Conservation (phyloP, 2,113 vertebrate species). For the Synchiropus splendidus region DNA sequence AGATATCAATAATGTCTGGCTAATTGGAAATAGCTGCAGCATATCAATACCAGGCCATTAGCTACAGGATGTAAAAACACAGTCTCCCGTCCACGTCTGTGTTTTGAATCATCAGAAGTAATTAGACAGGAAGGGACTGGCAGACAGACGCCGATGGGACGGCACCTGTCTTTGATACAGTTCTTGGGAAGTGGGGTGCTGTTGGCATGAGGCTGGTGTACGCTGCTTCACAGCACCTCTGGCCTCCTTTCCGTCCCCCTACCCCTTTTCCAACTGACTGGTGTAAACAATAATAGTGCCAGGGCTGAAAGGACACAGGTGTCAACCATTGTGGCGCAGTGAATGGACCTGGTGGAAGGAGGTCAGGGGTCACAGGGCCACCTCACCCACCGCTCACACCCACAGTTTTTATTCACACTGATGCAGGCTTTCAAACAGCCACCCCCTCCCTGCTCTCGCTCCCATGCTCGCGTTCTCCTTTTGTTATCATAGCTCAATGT, state of each 20-base stretch:
- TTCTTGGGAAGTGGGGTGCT: conserved; percentile 12
- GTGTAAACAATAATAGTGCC: conserved; percentile 70
- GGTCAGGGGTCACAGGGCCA: conserved; percentile 52
- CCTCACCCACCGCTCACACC: conserved; percentile 51
- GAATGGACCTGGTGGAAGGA: conserved; percentile 53
- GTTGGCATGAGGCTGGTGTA: conserved; percentile 34
- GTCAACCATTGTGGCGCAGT: conserved; percentile 65
- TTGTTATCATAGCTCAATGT: conserved; percentile 56
- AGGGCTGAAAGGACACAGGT: conserved; percentile 71
- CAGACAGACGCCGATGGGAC: too few species aligned
- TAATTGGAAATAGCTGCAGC: too few species aligned
- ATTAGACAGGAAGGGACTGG: conserved; percentile 32
- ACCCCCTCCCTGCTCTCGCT: background rate
- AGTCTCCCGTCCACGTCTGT: too few species aligned
- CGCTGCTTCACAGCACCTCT: conserved; percentile 57
- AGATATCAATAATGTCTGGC: too few species aligned
- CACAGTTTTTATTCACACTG: conserved; percentile 52
- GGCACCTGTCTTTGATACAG: too few species aligned
- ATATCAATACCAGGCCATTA: too few species aligned
- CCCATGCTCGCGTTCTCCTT: conserved; percentile 27
- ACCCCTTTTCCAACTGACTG: conserved; percentile 24
- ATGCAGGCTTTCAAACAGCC: conserved; percentile 26
- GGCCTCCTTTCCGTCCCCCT: conserved; percentile 36
- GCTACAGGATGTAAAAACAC: too few species aligned
- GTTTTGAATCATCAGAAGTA: conserved; percentile 44